Percentiles rank a stretch among this genome's conserved stretches.
phyloP scores from a whole-genome alignment of 2,888 invertebrate species.

The Idaea dimidiata region DNA sequence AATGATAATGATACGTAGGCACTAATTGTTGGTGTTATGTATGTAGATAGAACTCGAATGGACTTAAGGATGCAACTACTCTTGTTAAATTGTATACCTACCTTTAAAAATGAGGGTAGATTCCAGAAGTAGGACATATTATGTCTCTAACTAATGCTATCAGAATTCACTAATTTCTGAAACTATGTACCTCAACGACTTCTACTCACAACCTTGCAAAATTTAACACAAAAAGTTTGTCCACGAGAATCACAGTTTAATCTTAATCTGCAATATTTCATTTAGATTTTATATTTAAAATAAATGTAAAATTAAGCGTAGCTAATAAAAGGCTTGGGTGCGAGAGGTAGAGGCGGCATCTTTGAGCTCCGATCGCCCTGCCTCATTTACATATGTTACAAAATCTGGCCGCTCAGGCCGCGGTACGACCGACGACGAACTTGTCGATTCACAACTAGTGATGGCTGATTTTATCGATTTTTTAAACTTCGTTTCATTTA shows the following conservation, averaged over 20 bases:
- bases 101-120: no score
- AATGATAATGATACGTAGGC: no score
- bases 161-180: no score
- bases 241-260: constrained; percentile 10
- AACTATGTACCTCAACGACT: no score
- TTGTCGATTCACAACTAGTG: constrained; percentile 50
- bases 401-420: constrained; percentile 65
- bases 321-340: constrained; percentile 60
- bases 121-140: no score
- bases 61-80: no score
- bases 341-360: constrained; percentile 51
- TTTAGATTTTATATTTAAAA: constrained; percentile 42
- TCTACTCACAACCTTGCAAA: background rate
- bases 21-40: no score
- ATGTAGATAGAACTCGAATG: no score
- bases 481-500: constrained; percentile 6
- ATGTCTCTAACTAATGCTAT: no score
- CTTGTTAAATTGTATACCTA: no score
- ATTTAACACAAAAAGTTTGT: background rate
- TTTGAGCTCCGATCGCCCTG: constrained; percentile 50
- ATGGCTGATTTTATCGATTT: constrained; percentile 48
- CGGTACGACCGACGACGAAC: constrained; percentile 38
- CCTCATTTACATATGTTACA: constrained; percentile 73
- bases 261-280: constrained; percentile 44
- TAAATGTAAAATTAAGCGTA: constrained; percentile 55